Conservation (phyloP, 2,113 vertebrate genomes). For the Cariama cristata region DNA sequence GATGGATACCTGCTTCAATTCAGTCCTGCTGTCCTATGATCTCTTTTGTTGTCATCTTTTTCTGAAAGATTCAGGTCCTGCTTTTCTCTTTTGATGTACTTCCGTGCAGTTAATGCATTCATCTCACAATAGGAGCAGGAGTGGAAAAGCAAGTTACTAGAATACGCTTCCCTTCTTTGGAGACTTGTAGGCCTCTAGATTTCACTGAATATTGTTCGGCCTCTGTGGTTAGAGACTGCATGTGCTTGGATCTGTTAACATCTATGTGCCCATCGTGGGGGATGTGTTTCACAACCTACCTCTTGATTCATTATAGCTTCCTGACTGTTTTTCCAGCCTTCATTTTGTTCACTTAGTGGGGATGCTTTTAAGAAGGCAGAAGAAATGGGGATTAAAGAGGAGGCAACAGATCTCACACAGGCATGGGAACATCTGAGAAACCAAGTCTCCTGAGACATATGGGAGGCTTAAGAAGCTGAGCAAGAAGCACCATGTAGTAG, state of each 20-base stretch:
- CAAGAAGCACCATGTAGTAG: neutral
- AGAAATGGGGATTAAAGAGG: neutral
- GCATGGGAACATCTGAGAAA: neutral
- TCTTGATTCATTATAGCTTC: neutral
- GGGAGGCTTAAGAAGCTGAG: neutral
- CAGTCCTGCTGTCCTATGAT: neutral
- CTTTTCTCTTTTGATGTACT: neutral
- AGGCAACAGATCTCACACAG: neutral
- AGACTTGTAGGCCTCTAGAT: neutral
- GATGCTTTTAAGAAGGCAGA: neutral
- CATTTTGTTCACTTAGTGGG: neutral
- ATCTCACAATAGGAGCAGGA: neutral
- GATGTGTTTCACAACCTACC: fast-evolving
- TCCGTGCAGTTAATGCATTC: neutral
- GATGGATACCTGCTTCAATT: neutral
- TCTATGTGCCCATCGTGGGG: fast-evolving
- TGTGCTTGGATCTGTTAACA: fast-evolving
- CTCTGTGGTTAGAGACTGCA: neutral
- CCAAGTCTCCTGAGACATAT: neutral
- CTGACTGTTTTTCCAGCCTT: neutral
- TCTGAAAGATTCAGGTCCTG: neutral
- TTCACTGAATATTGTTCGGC: neutral
- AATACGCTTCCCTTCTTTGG: neutral
- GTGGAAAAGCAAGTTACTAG: neutral
- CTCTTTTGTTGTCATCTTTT: neutral